These are phyloP conservation scores for Daboia siamensis DNA, from an alignment of 2,113 vertebrate genomes.

Conservation along the genomic window DNA sequence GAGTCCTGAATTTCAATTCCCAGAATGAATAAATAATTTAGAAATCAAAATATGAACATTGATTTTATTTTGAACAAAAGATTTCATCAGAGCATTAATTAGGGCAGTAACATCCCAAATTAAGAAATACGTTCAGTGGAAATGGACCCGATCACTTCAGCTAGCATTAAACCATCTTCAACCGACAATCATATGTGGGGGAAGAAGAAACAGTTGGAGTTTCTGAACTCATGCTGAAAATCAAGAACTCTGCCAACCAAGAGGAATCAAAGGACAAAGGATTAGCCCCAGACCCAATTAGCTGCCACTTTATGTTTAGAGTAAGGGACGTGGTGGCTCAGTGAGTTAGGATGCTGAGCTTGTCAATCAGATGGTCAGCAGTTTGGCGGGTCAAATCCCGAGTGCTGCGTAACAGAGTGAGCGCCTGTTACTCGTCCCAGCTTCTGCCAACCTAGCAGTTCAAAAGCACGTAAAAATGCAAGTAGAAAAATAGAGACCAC, in stretches of 20 bases:
- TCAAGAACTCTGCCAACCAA: neutral
- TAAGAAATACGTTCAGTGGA: neutral
- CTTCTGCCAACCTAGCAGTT: too few species aligned
- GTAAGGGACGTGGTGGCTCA: too few species aligned
- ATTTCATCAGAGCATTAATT: neutral
- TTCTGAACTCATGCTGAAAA: neutral
- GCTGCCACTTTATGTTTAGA: neutral
- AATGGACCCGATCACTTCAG: neutral
- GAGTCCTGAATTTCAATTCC: neutral
- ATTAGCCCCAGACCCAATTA: neutral
- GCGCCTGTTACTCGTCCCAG: too few species aligned
- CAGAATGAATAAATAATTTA: neutral
- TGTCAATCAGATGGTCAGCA: too few species aligned
- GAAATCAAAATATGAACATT: neutral
- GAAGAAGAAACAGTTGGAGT: neutral
- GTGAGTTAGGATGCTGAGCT: too few species aligned
- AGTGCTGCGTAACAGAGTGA: too few species aligned
- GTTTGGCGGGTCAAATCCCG: too few species aligned
- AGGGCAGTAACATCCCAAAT: neutral
- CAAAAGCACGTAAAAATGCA: too few species aligned
- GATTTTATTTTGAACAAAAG: neutral
- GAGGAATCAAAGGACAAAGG: neutral
- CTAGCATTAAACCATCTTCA: neutral
- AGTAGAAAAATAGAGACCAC: too few species aligned
- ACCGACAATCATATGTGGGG: neutral